A percentile compares a stretch with the other conserved stretches of the same genome.
Conservation (phyloP, 2,113 vertebrate genomes). For the Synchiropus splendidus region DNA sequence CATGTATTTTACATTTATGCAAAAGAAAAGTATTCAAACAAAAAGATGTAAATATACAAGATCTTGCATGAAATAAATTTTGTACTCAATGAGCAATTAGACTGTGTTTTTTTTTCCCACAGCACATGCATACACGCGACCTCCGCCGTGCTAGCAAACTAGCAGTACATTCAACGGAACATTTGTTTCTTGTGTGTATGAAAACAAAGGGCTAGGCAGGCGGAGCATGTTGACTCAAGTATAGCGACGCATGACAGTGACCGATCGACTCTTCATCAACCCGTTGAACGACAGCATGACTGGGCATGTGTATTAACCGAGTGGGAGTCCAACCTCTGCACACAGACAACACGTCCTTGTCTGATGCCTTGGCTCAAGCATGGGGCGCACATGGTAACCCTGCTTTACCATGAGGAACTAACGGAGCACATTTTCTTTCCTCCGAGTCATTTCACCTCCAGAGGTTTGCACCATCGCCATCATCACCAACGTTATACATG, state of each 20-base stretch:
- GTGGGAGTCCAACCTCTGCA: constrained; percentile 34
- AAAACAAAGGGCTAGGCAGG: constrained; percentile 12
- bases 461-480: constrained; percentile 42
- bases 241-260: constrained; percentile 60
- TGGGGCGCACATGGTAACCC: constrained; percentile 63
- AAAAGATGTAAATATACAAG: constrained; percentile 68
- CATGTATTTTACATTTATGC: constrained; percentile 96
- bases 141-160: constrained; percentile 34
- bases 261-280: constrained; percentile 40
- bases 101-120: constrained; percentile 69
- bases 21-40: constrained; percentile 73
- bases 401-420: constrained; percentile 58
- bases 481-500: constrained; percentile 44
- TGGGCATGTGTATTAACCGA: constrained; percentile 58
- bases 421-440: constrained; percentile 53
- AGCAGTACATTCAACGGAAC: no score
- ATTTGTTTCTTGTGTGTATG: constrained; percentile 2
- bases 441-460: constrained; percentile 33
- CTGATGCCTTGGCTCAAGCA: constrained; percentile 55
- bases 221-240: no score
- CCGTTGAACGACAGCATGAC: constrained; percentile 47
- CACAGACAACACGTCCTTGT: constrained; percentile 35
- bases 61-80: constrained; percentile 99
- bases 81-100: constrained; percentile 74
- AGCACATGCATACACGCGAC: constrained; percentile 58